Percentiles rank a stretch among this genome's conserved stretches.
Evolutionary conservation across 2,888 invertebrate species (phyloP).

Genomic region (Caenorhabditis virilis): DNA sequence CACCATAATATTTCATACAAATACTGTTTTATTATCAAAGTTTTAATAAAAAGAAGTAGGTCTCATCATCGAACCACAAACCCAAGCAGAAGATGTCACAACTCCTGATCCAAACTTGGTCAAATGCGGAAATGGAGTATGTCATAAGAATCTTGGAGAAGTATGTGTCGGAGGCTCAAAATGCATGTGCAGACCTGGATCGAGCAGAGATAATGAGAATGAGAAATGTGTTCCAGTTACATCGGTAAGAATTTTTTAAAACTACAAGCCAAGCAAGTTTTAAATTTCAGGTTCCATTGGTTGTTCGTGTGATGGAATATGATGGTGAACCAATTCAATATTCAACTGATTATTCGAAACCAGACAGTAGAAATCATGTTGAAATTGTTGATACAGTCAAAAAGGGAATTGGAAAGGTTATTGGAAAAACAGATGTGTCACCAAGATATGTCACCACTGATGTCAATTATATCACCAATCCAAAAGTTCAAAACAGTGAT

Average conservation of each 20-base stretch:
- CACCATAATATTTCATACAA: no score
- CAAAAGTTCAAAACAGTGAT: conserved; percentile 56
- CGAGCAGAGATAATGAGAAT: conserved; percentile 39
- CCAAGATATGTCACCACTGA: conserved; percentile 55
- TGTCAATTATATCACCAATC: conserved; percentile 61
- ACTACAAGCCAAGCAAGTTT: not conserved
- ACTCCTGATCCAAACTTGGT: conserved; percentile 47
- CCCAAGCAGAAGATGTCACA: conserved; percentile 36
- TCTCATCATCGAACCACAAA: conserved; percentile 42
- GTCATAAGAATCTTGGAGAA: conserved; percentile 48
- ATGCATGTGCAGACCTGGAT: conserved; percentile 59
- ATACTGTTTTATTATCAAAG: no score
- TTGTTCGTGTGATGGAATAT: conserved; percentile 52
- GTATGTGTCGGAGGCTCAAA: conserved; percentile 60
- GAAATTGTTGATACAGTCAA: conserved; percentile 50
- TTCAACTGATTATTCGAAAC: conserved; percentile 59
- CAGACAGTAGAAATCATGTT: conserved; percentile 56
- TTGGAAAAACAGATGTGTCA: conserved; percentile 51
- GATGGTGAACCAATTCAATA: conserved; percentile 54
- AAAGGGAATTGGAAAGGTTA: conserved; percentile 53
- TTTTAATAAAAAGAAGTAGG: no score
- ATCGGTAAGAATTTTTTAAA: conserved; percentile 15
- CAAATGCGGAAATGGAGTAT: conserved; percentile 48
- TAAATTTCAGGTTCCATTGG: conserved; percentile 47
- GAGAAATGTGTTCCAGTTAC: conserved; percentile 54